phyloP scores from a whole-genome alignment of 2,888 invertebrate species.

The Crioceris asparagi region DNA sequence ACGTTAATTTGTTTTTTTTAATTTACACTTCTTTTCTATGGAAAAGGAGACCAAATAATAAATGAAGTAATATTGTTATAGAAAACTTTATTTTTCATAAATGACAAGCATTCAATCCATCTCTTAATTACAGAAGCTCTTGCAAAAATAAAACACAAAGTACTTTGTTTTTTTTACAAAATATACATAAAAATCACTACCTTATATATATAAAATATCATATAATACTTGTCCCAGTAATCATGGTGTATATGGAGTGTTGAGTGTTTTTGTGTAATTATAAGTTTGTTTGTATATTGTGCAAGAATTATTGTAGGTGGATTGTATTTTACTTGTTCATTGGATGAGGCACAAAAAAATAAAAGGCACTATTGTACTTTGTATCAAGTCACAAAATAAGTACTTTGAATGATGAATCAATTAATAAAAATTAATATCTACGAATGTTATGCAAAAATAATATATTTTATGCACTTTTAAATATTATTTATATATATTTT shows the following conservation, averaged over 20 bases:
- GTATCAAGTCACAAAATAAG: constrained; percentile 26
- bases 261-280: constrained; percentile 15
- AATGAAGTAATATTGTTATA: constrained; percentile 2
- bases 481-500: background rate
- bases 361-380: constrained; percentile 34
- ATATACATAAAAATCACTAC: constrained; percentile 27
- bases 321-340: constrained; percentile 8
- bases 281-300: constrained; percentile 13
- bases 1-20: no score
- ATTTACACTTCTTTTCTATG: no score
- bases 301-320: constrained; percentile 12
- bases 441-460: no score
- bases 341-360: constrained; percentile 27
- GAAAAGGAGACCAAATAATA: background rate
- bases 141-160: constrained; percentile 22
- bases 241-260: no score
- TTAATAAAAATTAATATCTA: no score
- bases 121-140: constrained; percentile 35
- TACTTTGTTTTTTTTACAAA: constrained; percentile 32
- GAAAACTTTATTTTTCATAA: constrained; percentile 28
- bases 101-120: constrained; percentile 34
- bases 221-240: no score
- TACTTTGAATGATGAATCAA: no score
- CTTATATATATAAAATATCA: no score
- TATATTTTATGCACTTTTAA: background rate